phyloP scores from a whole-genome alignment of 1,140 invertebrate genomes.

The Octopus sinensis region DNA sequence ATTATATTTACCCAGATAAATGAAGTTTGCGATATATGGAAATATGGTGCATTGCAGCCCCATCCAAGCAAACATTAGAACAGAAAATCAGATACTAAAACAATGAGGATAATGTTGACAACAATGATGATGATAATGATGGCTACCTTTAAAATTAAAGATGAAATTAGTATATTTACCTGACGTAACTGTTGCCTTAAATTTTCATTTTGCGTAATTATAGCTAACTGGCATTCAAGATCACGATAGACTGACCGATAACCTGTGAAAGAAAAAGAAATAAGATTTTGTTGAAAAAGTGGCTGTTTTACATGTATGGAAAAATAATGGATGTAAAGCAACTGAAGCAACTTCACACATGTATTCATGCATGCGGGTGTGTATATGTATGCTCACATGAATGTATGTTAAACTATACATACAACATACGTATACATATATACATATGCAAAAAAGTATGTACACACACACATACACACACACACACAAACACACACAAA shows the following conservation, averaged over 20 bases:
- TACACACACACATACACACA: no score
- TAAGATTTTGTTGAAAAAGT: neutral
- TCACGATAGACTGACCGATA: conserved; percentile 82
- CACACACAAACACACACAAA: no score
- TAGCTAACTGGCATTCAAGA: conserved; percentile 85
- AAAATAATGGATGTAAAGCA: no score
- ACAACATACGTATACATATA: no score
- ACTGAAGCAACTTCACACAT: neutral
- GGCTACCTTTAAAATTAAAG: neutral
- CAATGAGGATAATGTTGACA: no score
- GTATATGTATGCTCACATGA: neutral
- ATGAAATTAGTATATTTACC: conserved; percentile 35
- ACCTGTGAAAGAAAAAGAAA: conserved; percentile 50
- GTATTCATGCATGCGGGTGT: neutral
- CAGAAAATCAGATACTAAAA: no score
- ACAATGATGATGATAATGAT: no score
- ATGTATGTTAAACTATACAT: neutral
- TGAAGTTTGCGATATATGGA: no score
- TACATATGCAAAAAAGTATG: no score
- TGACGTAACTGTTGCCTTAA: conserved; percentile 62
- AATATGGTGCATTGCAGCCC: no score
- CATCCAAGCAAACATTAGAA: no score
- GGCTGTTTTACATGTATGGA: neutral
- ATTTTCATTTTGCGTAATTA: conserved; percentile 76
- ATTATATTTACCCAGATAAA: no score